Evolutionary conservation across 2,888 invertebrate species (phyloP).

Genomic region (Psococerastis gibbosa): DNA sequence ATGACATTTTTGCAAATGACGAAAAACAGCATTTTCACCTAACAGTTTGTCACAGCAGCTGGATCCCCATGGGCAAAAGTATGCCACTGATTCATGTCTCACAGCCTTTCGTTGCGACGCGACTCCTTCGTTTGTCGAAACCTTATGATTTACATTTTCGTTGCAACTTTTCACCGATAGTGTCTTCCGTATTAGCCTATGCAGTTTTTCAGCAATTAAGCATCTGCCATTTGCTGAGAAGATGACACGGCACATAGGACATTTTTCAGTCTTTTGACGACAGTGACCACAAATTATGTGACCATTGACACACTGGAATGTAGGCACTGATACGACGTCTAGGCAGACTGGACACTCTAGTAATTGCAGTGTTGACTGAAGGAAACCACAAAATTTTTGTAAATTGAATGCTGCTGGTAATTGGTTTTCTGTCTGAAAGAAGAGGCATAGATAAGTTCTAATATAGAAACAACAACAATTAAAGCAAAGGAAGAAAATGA

Average conservation of each 20-base stretch:
- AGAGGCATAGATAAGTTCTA: conserved; percentile 1
- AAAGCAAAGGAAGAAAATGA: too few relatives aligned
- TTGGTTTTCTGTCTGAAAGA: conserved; percentile 12
- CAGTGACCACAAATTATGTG: conserved; percentile 30
- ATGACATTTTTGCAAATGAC: not conserved
- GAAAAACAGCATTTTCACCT: not conserved
- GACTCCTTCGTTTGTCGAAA: not conserved
- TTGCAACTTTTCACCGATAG: not conserved
- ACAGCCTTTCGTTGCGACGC: not conserved
- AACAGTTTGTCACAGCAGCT: not conserved
- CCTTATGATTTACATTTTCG: not conserved
- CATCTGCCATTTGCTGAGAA: conserved; percentile 28
- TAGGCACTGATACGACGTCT: conserved; percentile 27
- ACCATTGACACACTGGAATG: conserved; percentile 31
- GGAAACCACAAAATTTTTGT: conserved; percentile 28
- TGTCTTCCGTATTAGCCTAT: not conserved
- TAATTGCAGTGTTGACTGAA: conserved; percentile 29
- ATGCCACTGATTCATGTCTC: not conserved
- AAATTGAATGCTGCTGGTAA: conserved; percentile 21
- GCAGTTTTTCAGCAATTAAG: conserved; percentile 29
- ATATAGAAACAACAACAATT: too few relatives aligned
- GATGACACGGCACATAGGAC: conserved; percentile 29
- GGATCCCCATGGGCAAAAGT: not conserved
- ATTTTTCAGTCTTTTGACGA: conserved; percentile 27
- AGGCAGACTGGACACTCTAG: conserved; percentile 32